Conservation (phyloP, 2,113 vertebrate species). For the Butorides virescens region DNA sequence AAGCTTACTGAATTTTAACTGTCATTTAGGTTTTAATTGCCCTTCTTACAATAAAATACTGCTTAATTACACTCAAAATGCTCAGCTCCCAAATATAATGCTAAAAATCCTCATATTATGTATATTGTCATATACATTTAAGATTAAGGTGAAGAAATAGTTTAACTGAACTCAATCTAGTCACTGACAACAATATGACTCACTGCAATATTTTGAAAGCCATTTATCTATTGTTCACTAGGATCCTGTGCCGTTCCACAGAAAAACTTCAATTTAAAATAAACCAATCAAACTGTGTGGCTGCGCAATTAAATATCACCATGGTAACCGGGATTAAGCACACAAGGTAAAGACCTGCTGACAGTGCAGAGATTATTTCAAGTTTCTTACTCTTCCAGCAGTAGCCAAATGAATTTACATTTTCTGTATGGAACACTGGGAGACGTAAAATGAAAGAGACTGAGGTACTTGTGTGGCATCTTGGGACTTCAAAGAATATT, state of each 20-base stretch:
- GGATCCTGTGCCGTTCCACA: neutral
- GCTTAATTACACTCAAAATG: neutral
- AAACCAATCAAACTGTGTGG: slow-evolving; percentile 39
- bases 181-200: neutral
- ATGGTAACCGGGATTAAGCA: slow-evolving; percentile 50
- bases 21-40: slow-evolving; percentile 9
- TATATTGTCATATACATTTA: neutral
- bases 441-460: neutral
- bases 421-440: neutral
- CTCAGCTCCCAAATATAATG: neutral
- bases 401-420: slow-evolving; percentile 20
- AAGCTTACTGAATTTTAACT: slow-evolving; percentile 3
- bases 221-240: neutral
- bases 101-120: neutral
- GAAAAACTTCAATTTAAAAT: slow-evolving; percentile 55
- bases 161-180: neutral
- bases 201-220: slow-evolving; percentile 32
- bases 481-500: slow-evolving; percentile 27
- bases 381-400: slow-evolving; percentile 40
- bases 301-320: slow-evolving; percentile 41
- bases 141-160: neutral
- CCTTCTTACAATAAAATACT: neutral
- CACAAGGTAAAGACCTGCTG: slow-evolving; percentile 28
- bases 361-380: slow-evolving; percentile 47
- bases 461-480: neutral